phyloP scores from a whole-genome alignment of 2,113 vertebrate genomes.

The Zapornia atra region DNA sequence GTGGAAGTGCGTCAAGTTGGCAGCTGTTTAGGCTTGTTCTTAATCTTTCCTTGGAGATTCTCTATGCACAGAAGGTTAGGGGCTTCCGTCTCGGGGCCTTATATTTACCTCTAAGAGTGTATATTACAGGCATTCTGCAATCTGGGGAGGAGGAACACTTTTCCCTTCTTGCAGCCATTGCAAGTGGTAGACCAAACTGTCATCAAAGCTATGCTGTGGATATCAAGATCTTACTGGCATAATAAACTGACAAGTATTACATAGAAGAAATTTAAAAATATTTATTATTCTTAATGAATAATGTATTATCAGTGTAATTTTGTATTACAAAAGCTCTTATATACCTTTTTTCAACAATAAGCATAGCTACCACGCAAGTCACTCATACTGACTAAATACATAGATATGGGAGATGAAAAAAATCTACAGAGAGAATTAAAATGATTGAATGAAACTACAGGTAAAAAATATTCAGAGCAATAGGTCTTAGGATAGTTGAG shows the following conservation, averaged over 20 bases:
- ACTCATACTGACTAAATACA: not conserved
- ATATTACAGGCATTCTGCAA: not conserved
- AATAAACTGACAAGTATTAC: not conserved
- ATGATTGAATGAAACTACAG: not conserved
- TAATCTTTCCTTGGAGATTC: not conserved
- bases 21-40: not conserved
- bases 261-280: not conserved
- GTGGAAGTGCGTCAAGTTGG: not conserved
- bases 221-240: not conserved
- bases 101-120: not conserved
- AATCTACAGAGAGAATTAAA: not conserved
- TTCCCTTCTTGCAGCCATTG: not conserved
- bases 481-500: not conserved
- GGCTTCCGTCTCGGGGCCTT: not conserved
- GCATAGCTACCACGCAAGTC: not conserved
- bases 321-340: not conserved
- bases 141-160: fast-evolving
- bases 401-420: not conserved
- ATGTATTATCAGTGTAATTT: not conserved
- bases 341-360: not conserved
- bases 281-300: not conserved
- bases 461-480: not conserved
- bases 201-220: not conserved
- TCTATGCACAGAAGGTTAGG: not conserved
- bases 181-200: not conserved